Percentiles rank a stretch among this genome's conserved stretches.
These are phyloP conservation scores for Cancer borealis DNA, from an alignment of 2,888 invertebrate species.

Conservation along the genomic window DNA sequence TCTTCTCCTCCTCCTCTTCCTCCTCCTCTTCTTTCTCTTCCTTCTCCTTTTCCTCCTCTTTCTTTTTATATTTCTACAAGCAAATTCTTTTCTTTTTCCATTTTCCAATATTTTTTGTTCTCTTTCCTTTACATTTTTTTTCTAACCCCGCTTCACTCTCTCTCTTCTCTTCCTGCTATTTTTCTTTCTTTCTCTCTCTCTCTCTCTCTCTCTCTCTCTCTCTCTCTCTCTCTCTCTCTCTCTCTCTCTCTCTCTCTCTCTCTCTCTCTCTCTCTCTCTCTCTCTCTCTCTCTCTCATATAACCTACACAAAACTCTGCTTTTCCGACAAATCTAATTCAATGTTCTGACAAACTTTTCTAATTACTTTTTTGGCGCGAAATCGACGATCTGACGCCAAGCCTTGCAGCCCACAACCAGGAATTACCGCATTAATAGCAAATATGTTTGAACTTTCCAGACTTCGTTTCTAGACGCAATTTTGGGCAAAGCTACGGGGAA, in stretches of 20 bases:
- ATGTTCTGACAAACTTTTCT: conserved; percentile 22
- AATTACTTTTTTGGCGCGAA: not conserved
- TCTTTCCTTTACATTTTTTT: too few species aligned
- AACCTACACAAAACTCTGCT: not conserved
- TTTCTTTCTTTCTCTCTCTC: not conserved
- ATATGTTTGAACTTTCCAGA: not conserved
- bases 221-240: not conserved
- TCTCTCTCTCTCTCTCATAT: not conserved
- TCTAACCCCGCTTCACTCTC: not conserved
- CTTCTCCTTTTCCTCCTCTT: too few species aligned
- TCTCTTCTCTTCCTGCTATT: not conserved
- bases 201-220: not conserved
- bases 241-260: not conserved
- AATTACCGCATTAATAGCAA: not conserved
- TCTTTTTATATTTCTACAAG: too few species aligned
- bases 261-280: not conserved
- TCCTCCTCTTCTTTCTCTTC: too few species aligned
- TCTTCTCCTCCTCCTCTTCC: too few species aligned
- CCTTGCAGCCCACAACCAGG: not conserved
- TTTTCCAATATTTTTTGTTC: too few species aligned
- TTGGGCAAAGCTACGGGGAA: not conserved
- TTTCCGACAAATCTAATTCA: not conserved
- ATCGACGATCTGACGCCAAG: conserved; percentile 3
- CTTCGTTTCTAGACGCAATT: not conserved
- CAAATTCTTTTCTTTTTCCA: too few species aligned